Evolutionary conservation across 2,113 vertebrate genomes (phyloP), one percentile per base, ranked within the genome.

Genomic region (Hemiprocne comata): DNA sequence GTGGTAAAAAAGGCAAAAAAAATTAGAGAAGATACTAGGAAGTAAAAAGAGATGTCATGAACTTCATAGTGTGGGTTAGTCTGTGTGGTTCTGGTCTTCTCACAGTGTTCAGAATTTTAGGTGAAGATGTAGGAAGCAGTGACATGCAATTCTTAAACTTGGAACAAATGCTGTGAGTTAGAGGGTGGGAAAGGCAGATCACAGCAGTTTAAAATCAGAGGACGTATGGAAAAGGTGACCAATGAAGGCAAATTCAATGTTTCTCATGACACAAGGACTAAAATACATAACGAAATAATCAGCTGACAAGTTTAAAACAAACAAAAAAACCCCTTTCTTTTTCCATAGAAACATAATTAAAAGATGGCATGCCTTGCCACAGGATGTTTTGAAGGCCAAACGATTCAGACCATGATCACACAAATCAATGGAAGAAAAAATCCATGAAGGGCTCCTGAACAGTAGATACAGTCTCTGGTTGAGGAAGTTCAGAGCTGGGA

Each of bases 341-440:
- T 91, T 95, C 89, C 77, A 34, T 9, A 93, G 61, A 58, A 85
- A 51, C 48, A 18, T 81, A 81, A 87, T 81, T 89, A 85, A 94
- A 55, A 1, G 23, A 50, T 87, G 90, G 89, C 57, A 81, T 91
- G 81, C 38, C 73, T 94, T 13, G 12, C 92, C 81, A 89, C 92
- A 91, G 93, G 92, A 96, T 93, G 95, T 96, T 97, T 95, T 79
- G 90, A 96, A 95, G 54, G 90, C 85, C 58, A 94, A 88, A 44
- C 2, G 23, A 77, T 92, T 83, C 75, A 85, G 85, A 83, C 60
- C 54, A 29, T 29, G 85, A 92, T 83, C 54, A 88, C 72, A 97
- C 79, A 85, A 92, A 90, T 83, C 90, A 92, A 28, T 86, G 55
- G 75, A 72, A 71, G 44, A 34, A 76, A 53, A 67, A 73, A 5